A percentile compares a stretch with the other conserved stretches of the same genome.
Evolutionary conservation across 1,140 invertebrate genomes (phyloP).

Genomic region (Nymphalis io): DNA sequence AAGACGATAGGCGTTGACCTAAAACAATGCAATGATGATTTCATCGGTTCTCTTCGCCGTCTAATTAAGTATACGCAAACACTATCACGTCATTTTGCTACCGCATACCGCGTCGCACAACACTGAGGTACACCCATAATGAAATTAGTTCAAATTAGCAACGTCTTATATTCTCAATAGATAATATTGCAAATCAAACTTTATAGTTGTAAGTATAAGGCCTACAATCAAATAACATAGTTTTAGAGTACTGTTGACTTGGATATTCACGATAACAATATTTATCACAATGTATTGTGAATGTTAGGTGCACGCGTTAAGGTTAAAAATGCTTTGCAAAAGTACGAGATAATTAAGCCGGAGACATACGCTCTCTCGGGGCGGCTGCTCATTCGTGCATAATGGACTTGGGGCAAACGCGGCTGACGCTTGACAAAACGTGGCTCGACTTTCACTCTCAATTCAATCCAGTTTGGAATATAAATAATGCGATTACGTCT

Average conservation of each 20-base stretch:
- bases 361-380: constrained; percentile 77
- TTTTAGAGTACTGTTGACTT: constrained; percentile 48
- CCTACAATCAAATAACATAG: constrained; percentile 35
- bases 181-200: constrained; percentile 34
- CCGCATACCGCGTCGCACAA: constrained; percentile 60
- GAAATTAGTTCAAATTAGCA: constrained; percentile 54
- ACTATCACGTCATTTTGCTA: constrained; percentile 61
- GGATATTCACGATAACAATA: constrained; percentile 44
- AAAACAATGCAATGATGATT: constrained; percentile 41
- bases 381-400: constrained; percentile 79
- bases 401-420: constrained; percentile 75
- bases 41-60: constrained; percentile 52
- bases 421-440: constrained; percentile 77
- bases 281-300: constrained; percentile 39
- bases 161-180: constrained; percentile 41
- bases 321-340: constrained; percentile 38
- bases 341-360: constrained; percentile 66
- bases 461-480: constrained; percentile 42
- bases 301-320: constrained; percentile 33
- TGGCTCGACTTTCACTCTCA: constrained; percentile 76
- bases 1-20: constrained; percentile 10
- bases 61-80: constrained; percentile 67
- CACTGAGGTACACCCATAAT: constrained; percentile 74
- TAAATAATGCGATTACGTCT: constrained; percentile 38
- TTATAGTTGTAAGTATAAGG: constrained; percentile 33